Base-by-base conservation (phyloP, 2,888 invertebrate genomes). In the Celastrina argiolus region DNA sequence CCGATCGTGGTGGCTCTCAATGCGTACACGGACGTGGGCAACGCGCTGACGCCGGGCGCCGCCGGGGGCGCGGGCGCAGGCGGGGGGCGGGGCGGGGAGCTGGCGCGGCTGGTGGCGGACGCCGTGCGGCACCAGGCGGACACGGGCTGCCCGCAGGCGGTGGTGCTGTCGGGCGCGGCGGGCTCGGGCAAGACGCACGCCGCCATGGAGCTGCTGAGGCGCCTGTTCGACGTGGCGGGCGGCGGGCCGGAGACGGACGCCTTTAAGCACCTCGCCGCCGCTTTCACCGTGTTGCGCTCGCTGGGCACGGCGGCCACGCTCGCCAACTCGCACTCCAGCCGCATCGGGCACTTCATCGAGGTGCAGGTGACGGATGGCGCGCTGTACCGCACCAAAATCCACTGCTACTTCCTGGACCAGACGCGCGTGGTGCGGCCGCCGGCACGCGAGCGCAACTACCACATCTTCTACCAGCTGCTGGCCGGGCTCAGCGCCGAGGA, bases 201-300 rank as follows among this genome's bases (percentile, higher is more conserved):
- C 70, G 97, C 97, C 22, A 97, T 97, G 97, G 92, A 97, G 78
- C 91, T 98, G 77, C 92, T 98, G 77, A 93, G 97, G 76, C 96
- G 98, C 82, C 91, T 98, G 79, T 98, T 98, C 90, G 97, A 97
- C 81, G 96, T 97, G 73, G 98, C 97, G 67, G 98, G 98, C 70
- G 98, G 98, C 75, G 98, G 98, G 63, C 96, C 97, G 3, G 97
- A 98, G 92, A 98, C 98, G 26, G 98, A 98, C 88, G 97, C 98
- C 59, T 98, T 97, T 89, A 98, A 98, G 88, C 98, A 98, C 88
- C 93, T 98, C 73, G 97, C 97, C 14, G 98, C 98, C 66, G 97
- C 98, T 64, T 97, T 98, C 89, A 98, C 98, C 70, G 98, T 98
- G 70, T 93, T 98, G 75, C 93, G 97, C 73, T 97, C 97, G 26